Conservation (phyloP, 30 jellyfish, hydroid and myxozoan species). For the Hydractinia symbiolongicarpus region DNA sequence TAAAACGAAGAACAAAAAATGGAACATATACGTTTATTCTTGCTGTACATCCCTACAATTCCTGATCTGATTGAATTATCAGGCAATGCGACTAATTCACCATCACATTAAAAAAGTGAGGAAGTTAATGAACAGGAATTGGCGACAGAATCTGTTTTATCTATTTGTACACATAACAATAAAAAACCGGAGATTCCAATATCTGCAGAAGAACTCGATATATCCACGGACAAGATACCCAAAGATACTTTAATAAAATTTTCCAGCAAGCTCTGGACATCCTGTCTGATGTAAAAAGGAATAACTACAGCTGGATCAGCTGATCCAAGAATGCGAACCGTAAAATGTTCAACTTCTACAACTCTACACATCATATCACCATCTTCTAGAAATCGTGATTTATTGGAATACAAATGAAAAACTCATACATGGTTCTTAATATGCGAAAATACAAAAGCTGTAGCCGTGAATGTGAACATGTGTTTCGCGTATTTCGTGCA, state of each 20-base stretch:
- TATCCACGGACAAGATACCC: neutral
- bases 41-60: neutral
- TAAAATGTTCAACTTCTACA: neutral
- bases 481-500: conserved; percentile 5
- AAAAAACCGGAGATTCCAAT: neutral
- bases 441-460: neutral
- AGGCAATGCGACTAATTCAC: neutral
- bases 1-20: neutral
- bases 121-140: neutral
- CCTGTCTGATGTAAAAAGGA: neutral
- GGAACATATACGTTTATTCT: neutral
- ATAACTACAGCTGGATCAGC: conserved; percentile 1
- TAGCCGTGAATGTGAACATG: conserved; percentile 1
- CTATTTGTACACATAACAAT: neutral
- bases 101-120: neutral
- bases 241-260: neutral
- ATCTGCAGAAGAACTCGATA: conserved; percentile 5
- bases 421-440: neutral
- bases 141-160: neutral
- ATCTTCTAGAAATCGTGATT: neutral
- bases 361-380: neutral
- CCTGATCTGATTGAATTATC: neutral
- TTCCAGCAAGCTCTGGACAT: neutral
- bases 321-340: conserved; percentile 4
- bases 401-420: neutral